Conservation (phyloP, 2,888 invertebrate genomes). For the Dysmachus trigonus region DNA sequence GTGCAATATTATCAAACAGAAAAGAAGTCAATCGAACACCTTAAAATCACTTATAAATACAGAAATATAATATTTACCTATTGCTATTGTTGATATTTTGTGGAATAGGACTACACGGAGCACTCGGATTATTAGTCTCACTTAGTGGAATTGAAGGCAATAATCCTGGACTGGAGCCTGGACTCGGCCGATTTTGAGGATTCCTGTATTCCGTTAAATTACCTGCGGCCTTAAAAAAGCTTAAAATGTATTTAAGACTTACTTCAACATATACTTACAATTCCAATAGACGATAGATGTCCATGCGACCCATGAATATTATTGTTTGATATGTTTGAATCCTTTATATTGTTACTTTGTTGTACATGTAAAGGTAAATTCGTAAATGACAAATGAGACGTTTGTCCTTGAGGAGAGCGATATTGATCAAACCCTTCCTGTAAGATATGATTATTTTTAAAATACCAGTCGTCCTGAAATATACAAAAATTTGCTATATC, state of each 20-base stretch:
- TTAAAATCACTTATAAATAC: background rate
- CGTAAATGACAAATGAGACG: conserved; percentile 61
- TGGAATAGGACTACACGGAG: conserved; percentile 67
- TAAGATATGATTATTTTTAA: background rate
- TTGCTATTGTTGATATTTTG: conserved; percentile 48
- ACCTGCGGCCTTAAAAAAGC: conserved; percentile 54
- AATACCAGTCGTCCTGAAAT: background rate
- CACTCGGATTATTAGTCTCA: conserved; percentile 55
- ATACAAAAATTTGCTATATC: background rate
- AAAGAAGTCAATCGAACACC: background rate
- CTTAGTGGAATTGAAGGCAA: conserved; percentile 49
- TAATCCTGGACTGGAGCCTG: conserved; percentile 68
- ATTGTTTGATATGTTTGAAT: conserved; percentile 53
- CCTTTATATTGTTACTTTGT: conserved; percentile 43
- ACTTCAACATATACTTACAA: conserved; percentile 36
- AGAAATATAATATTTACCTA: conserved; percentile 38
- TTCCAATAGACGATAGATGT: conserved; percentile 59
- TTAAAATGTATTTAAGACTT: background rate
- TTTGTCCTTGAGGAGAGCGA: conserved; percentile 47
- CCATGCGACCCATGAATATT: conserved; percentile 55
- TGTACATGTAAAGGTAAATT: conserved; percentile 56
- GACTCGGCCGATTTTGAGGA: conserved; percentile 67
- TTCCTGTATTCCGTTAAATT: conserved; percentile 67
- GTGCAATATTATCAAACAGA: background rate
- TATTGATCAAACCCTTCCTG: conserved; percentile 45